Percentiles rank a stretch among this genome's conserved stretches.
These are phyloP conservation scores for Chymomyza amoena DNA, from an alignment of 2,888 invertebrate genomes.

Conservation along the genomic window DNA sequence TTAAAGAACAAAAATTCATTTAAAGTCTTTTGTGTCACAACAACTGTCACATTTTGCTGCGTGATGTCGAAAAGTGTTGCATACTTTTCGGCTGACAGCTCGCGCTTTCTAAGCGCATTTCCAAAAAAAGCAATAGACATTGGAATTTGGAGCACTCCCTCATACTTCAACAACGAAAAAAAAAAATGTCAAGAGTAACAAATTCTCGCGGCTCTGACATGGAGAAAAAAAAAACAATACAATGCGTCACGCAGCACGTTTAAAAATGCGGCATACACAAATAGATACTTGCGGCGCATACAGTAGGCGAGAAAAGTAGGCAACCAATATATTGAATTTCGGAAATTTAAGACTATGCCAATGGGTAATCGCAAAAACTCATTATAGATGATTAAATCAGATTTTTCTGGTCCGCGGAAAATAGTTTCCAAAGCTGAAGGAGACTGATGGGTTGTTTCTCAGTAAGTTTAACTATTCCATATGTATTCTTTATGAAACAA, in stretches of 20 bases:
- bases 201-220: conserved; percentile 57
- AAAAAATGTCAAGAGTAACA: conserved; percentile 58
- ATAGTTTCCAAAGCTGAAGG: too few species aligned
- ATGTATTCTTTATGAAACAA: too few species aligned
- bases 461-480: too few species aligned
- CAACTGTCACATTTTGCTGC: conserved; percentile 22
- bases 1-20: conserved; percentile 20
- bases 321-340: not conserved
- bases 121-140: not conserved
- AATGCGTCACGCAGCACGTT: conserved; percentile 29
- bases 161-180: conserved; percentile 1
- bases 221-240: conserved; percentile 13
- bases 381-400: too few species aligned
- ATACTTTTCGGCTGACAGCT: conserved; percentile 40
- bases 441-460: too few species aligned
- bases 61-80: conserved; percentile 29
- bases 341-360: not conserved
- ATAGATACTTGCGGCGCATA: not conserved
- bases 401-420: too few species aligned
- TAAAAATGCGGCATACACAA: conserved; percentile 39
- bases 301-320: not conserved
- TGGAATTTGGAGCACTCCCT: conserved; percentile 39
- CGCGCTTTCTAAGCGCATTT: conserved; percentile 4
- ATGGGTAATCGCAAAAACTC: too few species aligned
- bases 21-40: conserved; percentile 7